These are phyloP conservation scores for Oryzaephilus surinamensis DNA, from an alignment of 1,140 invertebrate genomes.

Conservation along the genomic window DNA sequence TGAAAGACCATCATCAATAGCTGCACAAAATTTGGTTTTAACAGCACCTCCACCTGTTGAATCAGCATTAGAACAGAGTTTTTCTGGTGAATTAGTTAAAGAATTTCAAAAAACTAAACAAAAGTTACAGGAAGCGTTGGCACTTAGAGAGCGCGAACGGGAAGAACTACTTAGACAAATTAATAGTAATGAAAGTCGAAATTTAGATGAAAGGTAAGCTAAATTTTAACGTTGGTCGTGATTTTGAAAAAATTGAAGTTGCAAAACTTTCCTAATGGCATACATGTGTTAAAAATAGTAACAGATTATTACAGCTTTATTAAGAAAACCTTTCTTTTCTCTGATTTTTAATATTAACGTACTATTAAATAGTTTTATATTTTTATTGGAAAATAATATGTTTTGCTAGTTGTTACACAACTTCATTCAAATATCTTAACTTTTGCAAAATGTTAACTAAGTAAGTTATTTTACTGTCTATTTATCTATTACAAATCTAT, in stretches of 20 bases:
- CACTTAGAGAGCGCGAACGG: slow-evolving; percentile 46
- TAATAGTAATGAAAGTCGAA: slow-evolving; percentile 36
- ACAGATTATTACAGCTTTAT: too few species aligned
- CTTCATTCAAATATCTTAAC: too few species aligned
- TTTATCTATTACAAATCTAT: too few species aligned
- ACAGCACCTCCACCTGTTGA: slow-evolving; percentile 6
- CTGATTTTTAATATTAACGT: too few species aligned
- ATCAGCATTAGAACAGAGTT: slow-evolving; percentile 44
- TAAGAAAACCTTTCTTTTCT: too few species aligned
- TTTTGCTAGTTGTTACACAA: too few species aligned
- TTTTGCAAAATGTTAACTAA: too few species aligned
- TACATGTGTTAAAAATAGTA: too few species aligned
- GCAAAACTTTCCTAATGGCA: too few species aligned
- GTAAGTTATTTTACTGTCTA: too few species aligned
- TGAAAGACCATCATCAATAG: slow-evolving; percentile 40
- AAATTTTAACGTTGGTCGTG: neutral
- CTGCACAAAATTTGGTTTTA: slow-evolving; percentile 12
- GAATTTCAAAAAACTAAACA: slow-evolving; percentile 65
- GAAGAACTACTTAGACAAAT: slow-evolving; percentile 45
- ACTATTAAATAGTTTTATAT: too few species aligned
- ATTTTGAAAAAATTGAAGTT: neutral
- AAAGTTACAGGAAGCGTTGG: slow-evolving; percentile 51
- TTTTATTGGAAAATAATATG: too few species aligned
- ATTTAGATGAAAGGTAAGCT: slow-evolving; percentile 26
- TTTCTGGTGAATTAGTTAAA: slow-evolving; percentile 55